Evolutionary conservation across 2,888 invertebrate species (phyloP).

Genomic region (Mythimna loreyi): DNA sequence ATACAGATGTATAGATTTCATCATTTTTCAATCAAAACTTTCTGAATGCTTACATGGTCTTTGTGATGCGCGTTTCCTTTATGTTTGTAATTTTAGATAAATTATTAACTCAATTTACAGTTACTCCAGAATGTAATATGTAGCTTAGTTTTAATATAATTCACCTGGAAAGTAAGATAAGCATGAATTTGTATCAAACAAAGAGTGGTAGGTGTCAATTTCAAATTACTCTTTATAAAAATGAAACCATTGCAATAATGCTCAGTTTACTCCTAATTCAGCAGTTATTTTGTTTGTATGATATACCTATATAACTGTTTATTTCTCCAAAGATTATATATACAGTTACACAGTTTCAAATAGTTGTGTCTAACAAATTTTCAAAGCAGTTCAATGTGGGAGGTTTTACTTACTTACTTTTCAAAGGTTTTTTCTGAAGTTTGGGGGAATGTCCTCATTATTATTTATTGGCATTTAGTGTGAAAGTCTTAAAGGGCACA

Average conservation of each 20-base stretch:
- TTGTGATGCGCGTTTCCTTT: not conserved
- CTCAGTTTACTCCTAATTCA: not conserved
- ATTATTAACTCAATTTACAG: constrained; percentile 3
- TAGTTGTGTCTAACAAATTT: no score
- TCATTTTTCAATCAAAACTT: constrained; percentile 10
- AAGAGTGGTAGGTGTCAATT: constrained; percentile 2
- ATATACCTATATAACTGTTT: no score
- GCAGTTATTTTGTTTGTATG: not conserved
- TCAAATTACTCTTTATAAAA: not conserved
- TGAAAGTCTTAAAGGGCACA: no score
- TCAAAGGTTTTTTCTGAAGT: no score
- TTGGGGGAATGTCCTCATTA: no score
- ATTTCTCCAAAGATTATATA: not conserved
- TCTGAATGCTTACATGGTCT: not conserved
- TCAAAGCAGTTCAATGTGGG: no score
- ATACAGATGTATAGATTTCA: not conserved
- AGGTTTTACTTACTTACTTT: no score
- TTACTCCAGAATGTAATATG: not conserved
- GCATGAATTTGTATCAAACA: not conserved
- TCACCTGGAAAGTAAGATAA: not conserved
- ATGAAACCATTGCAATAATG: not conserved
- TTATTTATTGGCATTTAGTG: no score
- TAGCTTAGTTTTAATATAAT: not conserved
- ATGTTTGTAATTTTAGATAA: not conserved
- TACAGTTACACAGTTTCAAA: no score